phyloP scores from a whole-genome alignment of 23 tunicate genomes.

The Phallusia fumigata region DNA sequence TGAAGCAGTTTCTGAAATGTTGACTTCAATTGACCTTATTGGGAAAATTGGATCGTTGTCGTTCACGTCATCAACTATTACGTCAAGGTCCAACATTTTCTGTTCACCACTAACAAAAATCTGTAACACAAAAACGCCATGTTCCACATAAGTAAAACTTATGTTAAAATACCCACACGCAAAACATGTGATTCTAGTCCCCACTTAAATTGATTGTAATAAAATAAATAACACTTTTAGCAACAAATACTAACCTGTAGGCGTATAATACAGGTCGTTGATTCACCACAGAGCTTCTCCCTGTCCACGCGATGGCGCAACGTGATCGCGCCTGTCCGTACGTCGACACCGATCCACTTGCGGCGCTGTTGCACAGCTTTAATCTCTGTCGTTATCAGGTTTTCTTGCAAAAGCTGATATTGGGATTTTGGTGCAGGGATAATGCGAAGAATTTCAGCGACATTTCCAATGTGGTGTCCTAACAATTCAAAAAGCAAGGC shows the following conservation, averaged over 20 bases:
- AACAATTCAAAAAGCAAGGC: too few species aligned
- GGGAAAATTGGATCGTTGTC: conserved; percentile 67
- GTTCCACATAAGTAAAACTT: too few species aligned
- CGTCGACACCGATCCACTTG: conserved; percentile 41
- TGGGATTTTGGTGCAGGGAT: conserved; percentile 11
- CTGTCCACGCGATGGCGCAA: conserved; percentile 44
- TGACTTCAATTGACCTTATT: neutral
- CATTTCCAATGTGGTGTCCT: conserved; percentile 30
- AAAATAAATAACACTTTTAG: too few species aligned
- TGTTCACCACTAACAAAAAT: conserved; percentile 16
- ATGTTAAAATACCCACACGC: too few species aligned
- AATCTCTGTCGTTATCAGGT: neutral
- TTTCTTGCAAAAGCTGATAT: conserved; percentile 19
- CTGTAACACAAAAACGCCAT: conserved; percentile 19
- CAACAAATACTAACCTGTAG: conserved; percentile 29
- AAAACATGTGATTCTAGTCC: too few species aligned
- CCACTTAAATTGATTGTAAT: too few species aligned
- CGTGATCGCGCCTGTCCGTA: conserved; percentile 34
- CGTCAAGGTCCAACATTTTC: conserved; percentile 50
- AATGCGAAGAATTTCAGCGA: conserved; percentile 1
- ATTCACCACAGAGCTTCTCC: conserved; percentile 48
- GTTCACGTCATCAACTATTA: conserved; percentile 72
- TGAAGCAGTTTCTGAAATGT: conserved; percentile 30
- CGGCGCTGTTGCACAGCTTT: neutral
- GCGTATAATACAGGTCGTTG: conserved; percentile 34